Base-by-base conservation (phyloP, 2,888 invertebrate species). In the Heliconius erato region DNA sequence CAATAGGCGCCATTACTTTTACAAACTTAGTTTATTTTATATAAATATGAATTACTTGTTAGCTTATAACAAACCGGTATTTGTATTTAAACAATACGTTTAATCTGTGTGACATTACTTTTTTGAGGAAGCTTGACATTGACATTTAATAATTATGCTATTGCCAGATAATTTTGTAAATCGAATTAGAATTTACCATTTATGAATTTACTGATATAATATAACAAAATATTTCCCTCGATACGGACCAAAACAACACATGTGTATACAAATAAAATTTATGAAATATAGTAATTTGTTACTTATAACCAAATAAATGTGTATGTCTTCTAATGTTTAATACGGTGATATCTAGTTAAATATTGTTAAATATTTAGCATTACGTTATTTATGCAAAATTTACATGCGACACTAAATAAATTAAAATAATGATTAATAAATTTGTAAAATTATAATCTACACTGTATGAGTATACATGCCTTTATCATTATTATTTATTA, bases 1-100 rank as follows among this genome's bases (percentile, higher is more conserved):
- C 93, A 84, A 89, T 91, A 87, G 90, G 92, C 82, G 92, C 92
- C 95, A 95, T 95, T n/a, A 23, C 49, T 6, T 78, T 35, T 0
- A 26, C n/a, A 49, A 16, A 44, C 67, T 67, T 78, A 49, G 5
- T 78, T 44, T 49, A 14, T 23, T 28, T 78, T 3, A 28, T 23
- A 67, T 19, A 67, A 44, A 14, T 63, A 9, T 16, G 35, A 63
- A 26, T 76, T 26, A 26, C 9, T 32, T n/a, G n/a, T n/a, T 16
- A 74, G 1, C 23, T 63, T 63, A 59, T 32, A 4, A 59, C 1
- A 14, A 14, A 40, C 76, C 35, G 63, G 76, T 40, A 26, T 76
- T 63, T 76, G 40, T 76, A 63, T 74, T 74, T 16, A 59, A 32
- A 74, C 32, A 74, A 32, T 44, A 40, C 40, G 2, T 69, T 35